Evolutionary conservation across 1,140 invertebrate species (phyloP), one percentile per base, ranked within the genome.

Genomic region (Lucilia cuprina): DNA sequence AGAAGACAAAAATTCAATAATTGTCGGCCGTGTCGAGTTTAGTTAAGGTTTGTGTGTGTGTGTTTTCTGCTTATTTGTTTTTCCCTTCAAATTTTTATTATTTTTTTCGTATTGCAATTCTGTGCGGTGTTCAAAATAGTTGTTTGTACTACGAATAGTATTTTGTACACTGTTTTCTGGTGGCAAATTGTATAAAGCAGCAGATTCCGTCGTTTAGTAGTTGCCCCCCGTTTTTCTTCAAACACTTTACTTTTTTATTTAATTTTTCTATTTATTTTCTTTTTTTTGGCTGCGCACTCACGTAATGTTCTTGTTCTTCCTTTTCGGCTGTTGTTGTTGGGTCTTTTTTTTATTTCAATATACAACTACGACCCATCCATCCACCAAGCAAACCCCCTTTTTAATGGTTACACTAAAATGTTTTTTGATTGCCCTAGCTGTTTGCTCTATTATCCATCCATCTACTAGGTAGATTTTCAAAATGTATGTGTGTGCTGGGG

Each of bases 301-400:
- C 65, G 65, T 70, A 70, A 70, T 70, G n/a, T 70, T 10, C n/a
- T 70, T 70, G n/a, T 70, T n/a, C n/a, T 60, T 60, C n/a, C n/a
- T 70, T 70, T 70, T 70, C 4, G 13, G 55, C 55, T 70, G 19
- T 70, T 25, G 21, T 70, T 21, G 65, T 70, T 25, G n/a, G 10
- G n/a, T 70, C n/a, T 55, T 55, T 55, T 55, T 55, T 41, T n/a
- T n/a, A n/a, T n/a, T 41, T 30, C 41, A 41, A 41, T 14, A 17
- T 55, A 55, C 50, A 13, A 12, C 12, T 30, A 30, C 25, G 25
- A 30, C 25, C 25, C 25, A 30, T 30, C 25, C 25, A 30, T 30
- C 25, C 25, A 30, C 25, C 25, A 30, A 30, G 25, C 25, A 30
- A 30, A 55, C 50, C 50, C 50, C 50, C 50, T 55, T 55, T 55